Base-by-base conservation (phyloP, 2,888 invertebrate genomes). In the Chrysotoxum bicinctum region DNA sequence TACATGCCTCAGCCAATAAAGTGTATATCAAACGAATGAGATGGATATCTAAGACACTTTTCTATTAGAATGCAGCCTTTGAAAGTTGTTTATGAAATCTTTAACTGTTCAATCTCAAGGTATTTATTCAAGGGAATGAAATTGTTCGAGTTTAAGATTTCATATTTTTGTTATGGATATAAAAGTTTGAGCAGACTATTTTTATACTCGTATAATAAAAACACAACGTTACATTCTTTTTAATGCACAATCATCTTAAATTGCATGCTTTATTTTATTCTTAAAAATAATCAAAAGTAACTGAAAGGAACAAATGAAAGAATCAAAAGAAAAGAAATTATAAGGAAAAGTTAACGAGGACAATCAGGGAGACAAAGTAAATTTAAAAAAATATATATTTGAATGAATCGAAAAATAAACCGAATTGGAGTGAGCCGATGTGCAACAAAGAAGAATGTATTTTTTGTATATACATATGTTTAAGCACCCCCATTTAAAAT, bases 281-380 rank as follows among this genome's bases (percentile, higher is more conserved):
- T n/a, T 10, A 35, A 58, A 58, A 21, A 21, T 37, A 45, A 58
- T 21, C 35, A 35, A 21, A 56, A 35, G 19, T 23, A 52, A 52
- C 43, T 70, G 40, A 52, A 45, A 54, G 30, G 45, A 60, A 45
- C 50, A 68, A 37, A 52, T 19, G 19, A 66, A 26, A 45, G 35
- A 78, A 12, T 56, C 14, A 32, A 50, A 56, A 12, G 19, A 56
- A 64, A 54, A 19, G 14, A 16, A 56, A 35, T 50, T 72, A 12
- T 14, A 50, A 54, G 43, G 54, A 32, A 70, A 69, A 74, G 74
- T 70, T 79, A 83, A 74, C 79, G 69, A 74, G 74, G 79, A 83
- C 83, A 83, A 83, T 83, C 79, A 83, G 69, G 83, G 40, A 79
- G 79, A 64, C 52, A 56, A 74, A 66, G n/a, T 21, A 8, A n/a